phyloP scores from a whole-genome alignment of 2,797 vertebrate species.

The Myoxocephalus aenaeus region DNA sequence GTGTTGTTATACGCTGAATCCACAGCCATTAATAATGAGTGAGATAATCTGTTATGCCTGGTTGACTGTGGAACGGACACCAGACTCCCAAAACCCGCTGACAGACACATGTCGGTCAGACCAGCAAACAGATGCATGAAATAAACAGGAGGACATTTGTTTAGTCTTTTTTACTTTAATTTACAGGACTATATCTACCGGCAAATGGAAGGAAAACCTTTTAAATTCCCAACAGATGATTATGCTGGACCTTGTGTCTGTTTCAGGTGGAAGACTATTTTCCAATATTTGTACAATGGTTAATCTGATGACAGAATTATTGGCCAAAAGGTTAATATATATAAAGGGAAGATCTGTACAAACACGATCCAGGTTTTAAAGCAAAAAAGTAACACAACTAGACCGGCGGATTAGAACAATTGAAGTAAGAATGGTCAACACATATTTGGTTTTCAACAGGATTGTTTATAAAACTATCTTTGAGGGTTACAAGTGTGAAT shows the following conservation, averaged over 20 bases:
- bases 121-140: not conserved
- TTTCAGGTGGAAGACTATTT: not conserved
- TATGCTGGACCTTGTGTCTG: not conserved
- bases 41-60: constrained; percentile 28
- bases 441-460: too few relatives aligned
- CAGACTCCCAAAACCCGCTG: constrained; percentile 14
- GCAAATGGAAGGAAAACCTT: not conserved
- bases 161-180: not conserved
- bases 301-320: not conserved
- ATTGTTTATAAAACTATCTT: too few relatives aligned
- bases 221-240: not conserved
- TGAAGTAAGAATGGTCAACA: too few relatives aligned
- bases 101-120: constrained; percentile 31
- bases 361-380: not conserved
- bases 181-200: not conserved
- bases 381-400: not conserved
- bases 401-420: too few relatives aligned
- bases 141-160: constrained; percentile 5
- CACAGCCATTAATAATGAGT: constrained; percentile 60
- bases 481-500: too few relatives aligned
- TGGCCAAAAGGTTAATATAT: not conserved
- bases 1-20: constrained; percentile 33
- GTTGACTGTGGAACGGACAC: constrained; percentile 39
- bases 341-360: not conserved
- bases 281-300: not conserved